Conservation (phyloP, 2,797 vertebrate genomes). For the Enteromius treurensis region DNA sequence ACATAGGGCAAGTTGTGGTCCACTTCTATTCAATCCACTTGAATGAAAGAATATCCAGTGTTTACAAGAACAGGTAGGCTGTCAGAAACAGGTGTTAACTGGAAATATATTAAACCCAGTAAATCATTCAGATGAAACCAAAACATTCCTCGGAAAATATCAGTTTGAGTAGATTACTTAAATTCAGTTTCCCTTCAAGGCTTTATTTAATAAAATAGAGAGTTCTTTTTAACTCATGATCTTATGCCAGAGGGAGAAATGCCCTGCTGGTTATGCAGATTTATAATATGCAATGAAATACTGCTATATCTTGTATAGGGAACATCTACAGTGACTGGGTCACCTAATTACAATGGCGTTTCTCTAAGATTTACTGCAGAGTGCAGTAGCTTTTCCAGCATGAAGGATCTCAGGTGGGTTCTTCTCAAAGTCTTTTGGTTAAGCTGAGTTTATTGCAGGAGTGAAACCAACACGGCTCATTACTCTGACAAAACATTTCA, state of each 20-base stretch:
- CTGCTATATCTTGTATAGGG: background rate
- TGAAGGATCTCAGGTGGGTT: conserved; percentile 37
- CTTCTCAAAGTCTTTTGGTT: conserved; percentile 18
- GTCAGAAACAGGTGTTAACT: conserved; percentile 36
- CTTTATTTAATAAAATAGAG: conserved; percentile 4
- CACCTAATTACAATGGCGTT: background rate
- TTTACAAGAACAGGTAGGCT: conserved; percentile 36
- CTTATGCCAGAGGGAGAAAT: background rate
- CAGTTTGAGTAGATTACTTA: background rate
- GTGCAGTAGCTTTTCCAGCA: conserved; percentile 20
- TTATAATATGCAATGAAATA: conserved; percentile 29
- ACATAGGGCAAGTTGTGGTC: background rate
- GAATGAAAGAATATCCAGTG: conserved; percentile 12
- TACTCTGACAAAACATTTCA: conserved; percentile 43
- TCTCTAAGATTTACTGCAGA: conserved; percentile 26
- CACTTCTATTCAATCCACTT: background rate
- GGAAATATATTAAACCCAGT: background rate
- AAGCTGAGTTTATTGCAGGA: conserved; percentile 22
- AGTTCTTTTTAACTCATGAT: background rate
- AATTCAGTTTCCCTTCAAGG: background rate
- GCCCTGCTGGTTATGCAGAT: conserved; percentile 22
- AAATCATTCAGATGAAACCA: background rate
- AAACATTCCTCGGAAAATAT: conserved; percentile 1
- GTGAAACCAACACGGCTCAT: conserved; percentile 41
- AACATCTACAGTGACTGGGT: background rate